phyloP scores from a whole-genome alignment of 2,797 vertebrate genomes.

The Myotis findleyi region DNA sequence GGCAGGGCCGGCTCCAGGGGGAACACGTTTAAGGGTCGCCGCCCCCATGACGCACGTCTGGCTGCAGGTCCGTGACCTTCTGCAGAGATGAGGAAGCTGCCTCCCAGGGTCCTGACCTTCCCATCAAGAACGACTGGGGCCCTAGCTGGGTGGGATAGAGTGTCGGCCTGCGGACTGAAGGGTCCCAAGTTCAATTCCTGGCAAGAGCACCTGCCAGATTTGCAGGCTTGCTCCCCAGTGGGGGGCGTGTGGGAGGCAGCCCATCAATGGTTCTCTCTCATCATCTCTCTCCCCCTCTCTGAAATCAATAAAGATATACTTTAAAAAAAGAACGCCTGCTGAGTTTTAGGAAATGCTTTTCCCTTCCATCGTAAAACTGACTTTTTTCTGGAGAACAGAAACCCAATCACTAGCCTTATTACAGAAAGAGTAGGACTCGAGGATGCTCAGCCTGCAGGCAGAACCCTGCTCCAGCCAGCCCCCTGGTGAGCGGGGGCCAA shows the following conservation, averaged over 20 bases:
- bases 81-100: accelerated
- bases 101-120: not conserved
- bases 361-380: too few relatives aligned
- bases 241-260: too few relatives aligned
- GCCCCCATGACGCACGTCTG: accelerated
- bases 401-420: not conserved
- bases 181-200: too few relatives aligned
- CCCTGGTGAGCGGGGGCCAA: not conserved
- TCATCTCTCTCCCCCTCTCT: too few relatives aligned
- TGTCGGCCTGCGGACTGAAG: too few relatives aligned
- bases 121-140: too few relatives aligned
- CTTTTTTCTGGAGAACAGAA: accelerated
- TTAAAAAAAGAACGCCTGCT: not conserved
- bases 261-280: too few relatives aligned
- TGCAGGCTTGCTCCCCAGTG: too few relatives aligned
- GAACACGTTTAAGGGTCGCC: accelerated
- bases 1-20: accelerated
- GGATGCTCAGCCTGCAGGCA: not conserved
- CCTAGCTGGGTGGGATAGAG: too few relatives aligned
- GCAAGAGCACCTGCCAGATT: too few relatives aligned
- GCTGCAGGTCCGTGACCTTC: accelerated
- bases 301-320: too few relatives aligned
- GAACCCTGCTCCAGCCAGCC: not conserved
- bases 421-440: accelerated
- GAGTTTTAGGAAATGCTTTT: not conserved